Evolutionary conservation across 2,113 vertebrate species (phyloP), one percentile per base, ranked within the genome.

Genomic region (Lampris incognitus): DNA sequence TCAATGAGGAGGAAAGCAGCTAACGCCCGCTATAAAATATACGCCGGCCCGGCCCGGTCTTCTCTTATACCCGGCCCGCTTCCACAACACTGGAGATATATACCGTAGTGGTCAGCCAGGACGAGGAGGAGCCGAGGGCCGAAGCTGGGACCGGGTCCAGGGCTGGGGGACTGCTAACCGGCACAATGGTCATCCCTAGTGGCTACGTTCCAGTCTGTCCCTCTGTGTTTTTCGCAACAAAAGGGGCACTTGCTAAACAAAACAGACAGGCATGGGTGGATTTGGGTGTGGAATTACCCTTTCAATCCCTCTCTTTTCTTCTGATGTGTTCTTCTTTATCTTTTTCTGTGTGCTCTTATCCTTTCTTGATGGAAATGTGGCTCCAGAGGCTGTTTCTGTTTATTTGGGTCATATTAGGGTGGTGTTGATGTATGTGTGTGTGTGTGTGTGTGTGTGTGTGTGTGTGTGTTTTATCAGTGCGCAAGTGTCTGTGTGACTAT

Each of bases 1-100:
- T 84, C 88, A 93, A 93, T 92, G 88, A 93, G 85, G 63, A 83
- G 76, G 77, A 84, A 69, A 81, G 78, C 73, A 57, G 62, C 76
- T 76, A 24, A 69, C 76, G 65, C 85, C 84, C 79, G 66, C 83
- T 76, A 74, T 69, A 78, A 55, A 78, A 87, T 79, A 84, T 76
- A 54, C 54, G 56, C 54, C 72, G 7, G 65, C 65, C 74, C 42
- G 57, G 49, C 49, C 24, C 4, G 13, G 65, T 63, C 84, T 73
- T 82, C 76, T 88, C 70, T 42, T 52, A 36, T 36, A 8, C 48
- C 36, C 48, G 38, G 39, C 39, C 50, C n/a, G 62, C 81, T 66
- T 89, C 74, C 51, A 50, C 74, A 67, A 67, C 78, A 56, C 52
- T 40, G 64, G 76, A 9, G 8, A 55, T 69, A 68, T 46, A 40